Base-by-base conservation (phyloP, 1,140 invertebrate species). In the Amphibalanus amphitrite region DNA sequence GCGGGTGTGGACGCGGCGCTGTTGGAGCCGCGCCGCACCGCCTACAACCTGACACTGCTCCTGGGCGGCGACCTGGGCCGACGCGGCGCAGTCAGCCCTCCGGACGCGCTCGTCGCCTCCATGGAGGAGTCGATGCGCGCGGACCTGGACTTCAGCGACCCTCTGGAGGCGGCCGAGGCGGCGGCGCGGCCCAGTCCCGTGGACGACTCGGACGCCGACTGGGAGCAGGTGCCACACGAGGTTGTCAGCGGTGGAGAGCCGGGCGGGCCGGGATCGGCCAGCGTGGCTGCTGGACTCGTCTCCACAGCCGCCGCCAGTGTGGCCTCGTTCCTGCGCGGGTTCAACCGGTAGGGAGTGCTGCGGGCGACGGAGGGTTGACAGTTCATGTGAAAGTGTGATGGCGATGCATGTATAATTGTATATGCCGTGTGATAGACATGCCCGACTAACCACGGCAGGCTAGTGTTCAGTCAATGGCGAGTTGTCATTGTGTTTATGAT, bases 1-100 rank as follows among this genome's bases (percentile, higher is more conserved):
- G 90, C 92, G 80, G 86, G 87, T 76, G 86, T 91, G 20, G 8
- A 3, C 23, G 65, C 28, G n/a, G 65, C 65, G 65, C n/a, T 28
- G 65, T 10, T 28, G 65, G 65, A 67, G 65, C 26, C 65, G 65
- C 26, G n/a, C 6, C 26, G 65, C 65, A 28, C 65, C 10, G 28
- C 65, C 6, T 10, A 8, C 65, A 67, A 67, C 10, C 65, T 67
- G 65, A 10, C 8, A 3, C 65, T 67, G 65, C 65, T 67, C n/a
- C 65, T 67, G 65, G 1, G 3, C n/a, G 28, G 8, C n/a, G n/a
- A 26, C 26, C 65, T 28, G 28, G 26, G 28, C 4, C 28, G n/a
- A 26, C 65, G 65, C 65, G 65, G n/a, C 65, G 65, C n/a, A 0
- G 65, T 28, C 23, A n/a, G n/a, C 0, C 65, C 26, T n/a, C 26